Evolutionary conservation across 2,113 vertebrate species (phyloP), one percentile per base, ranked within the genome.

Genomic region (Prochilodus magdalenae): DNA sequence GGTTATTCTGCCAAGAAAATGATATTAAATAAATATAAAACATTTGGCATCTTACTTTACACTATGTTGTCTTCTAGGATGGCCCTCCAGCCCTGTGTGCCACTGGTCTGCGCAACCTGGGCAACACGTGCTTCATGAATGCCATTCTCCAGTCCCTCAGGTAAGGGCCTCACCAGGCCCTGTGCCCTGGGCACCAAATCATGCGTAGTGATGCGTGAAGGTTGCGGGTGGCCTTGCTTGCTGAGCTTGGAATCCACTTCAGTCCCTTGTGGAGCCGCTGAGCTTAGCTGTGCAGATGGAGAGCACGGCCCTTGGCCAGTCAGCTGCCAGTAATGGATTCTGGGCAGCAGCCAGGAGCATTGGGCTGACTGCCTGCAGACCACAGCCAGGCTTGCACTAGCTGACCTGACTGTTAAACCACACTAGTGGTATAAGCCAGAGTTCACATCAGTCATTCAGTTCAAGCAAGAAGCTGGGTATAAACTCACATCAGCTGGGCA

Each of bases 41-140:
- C 8, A 44, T 7, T 44, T 44, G 1, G 1, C 4, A 44, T 1
- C 1, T 1, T 44, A 30, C 30, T 57, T 59, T 59, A 63, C 70
- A 55, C 13, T 14, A 1, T 22, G 49, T 67, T 15, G 20, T 8
- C n/a, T 93, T 80, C 29, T 79, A 99, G 98, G 96, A 96, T 67
- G 96, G 93, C 33, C 86, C 92, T 80, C 79, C 90, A 49, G 93
- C 95, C 84, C 90, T 96, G 27, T 95, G 94, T 86, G 97, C 98
- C 60, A 99, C 97, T 16, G 98, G 98, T 78, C 95, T 99, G 33
- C 94, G 97, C 71, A 99, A 99, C 88, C 86, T 99, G 83, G 98
- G 98, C 60, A 99, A 99, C 88, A 99, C 98, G 0, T 99, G 98
- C 90, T 99, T 99, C 88, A 99, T 99, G 98, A 99, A 99, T 0